Evolutionary conservation across 2,797 vertebrate species (phyloP).

Genomic region (Eutrigla gurnardus): DNA sequence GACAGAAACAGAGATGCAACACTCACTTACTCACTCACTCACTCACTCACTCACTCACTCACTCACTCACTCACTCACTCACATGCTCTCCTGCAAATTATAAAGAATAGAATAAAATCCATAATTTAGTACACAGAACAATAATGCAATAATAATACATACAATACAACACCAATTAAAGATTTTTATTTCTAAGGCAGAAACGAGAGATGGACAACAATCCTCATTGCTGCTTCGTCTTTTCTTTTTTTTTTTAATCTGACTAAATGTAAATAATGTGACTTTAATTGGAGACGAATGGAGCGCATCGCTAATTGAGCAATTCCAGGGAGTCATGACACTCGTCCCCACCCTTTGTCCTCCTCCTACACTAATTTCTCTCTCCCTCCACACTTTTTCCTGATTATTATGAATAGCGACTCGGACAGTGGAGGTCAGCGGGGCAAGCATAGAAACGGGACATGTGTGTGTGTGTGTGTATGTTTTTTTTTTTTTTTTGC

Average conservation of each 20-base stretch:
- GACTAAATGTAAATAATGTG: no score
- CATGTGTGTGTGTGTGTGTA: background rate
- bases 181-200: no score
- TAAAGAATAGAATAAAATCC: background rate
- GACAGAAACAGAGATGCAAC: background rate
- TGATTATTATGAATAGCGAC: constrained; percentile 32
- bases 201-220: no score
- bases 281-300: constrained; percentile 9
- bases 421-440: constrained; percentile 18
- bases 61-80: background rate
- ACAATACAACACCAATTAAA: no score
- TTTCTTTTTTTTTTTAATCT: no score
- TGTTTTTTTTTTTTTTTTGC: constrained; percentile 8
- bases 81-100: no score
- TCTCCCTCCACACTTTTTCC: constrained; percentile 19
- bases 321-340: constrained; percentile 55
- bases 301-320: constrained; percentile 34
- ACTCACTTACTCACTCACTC: background rate
- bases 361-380: constrained; percentile 64
- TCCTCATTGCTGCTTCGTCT: no score
- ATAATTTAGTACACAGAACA: constrained; percentile 1
- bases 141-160: background rate
- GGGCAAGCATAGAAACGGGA: background rate
- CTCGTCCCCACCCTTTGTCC: constrained; percentile 63
- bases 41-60: background rate